Evolutionary conservation across 2,797 vertebrate genomes (phyloP), one percentile per base, ranked within the genome.

Genomic region (Rhinogobio ventralis): DNA sequence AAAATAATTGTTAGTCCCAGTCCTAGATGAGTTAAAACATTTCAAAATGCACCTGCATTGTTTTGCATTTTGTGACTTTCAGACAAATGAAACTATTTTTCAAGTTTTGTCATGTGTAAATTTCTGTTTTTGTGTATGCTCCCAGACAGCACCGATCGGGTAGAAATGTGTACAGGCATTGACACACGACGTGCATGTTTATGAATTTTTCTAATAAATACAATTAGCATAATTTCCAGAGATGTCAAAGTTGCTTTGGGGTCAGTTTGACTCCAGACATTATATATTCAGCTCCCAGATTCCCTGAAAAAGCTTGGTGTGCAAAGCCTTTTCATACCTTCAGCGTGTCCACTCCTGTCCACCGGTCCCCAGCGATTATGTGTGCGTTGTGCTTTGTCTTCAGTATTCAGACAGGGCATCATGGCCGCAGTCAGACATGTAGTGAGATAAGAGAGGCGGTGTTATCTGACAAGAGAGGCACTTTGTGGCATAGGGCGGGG

Each of bases 391-490:
- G 82, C 83, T 76, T 83, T 11, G 67, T 82, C 82, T 89, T 88
- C 75, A 86, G 85, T 85, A 91, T 89, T 87, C 90, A 86, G 88
- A 87, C 84, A 85, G 82, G 66, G 84, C 90, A 85, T 79, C 82
- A 74, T 68, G 80, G 57, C 25, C 83, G 79, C 71, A 66, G 67
- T 89, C 64, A 88, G 90, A 91, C 92, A 78, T 88, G 88, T 80
- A 87, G 73, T 87, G 76, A 64, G 90, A 92, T 91, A 90, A 77
- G 90, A 82, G 60, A 39, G 85, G 81, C 72, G 90, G 80, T 83
- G 82, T 77, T 81, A 74, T 72, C 81, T 86, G 83, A 86, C 79
- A 87, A 64, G 82, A 87, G 82, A 90, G 85, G 86, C 89, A 76
- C 51, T 84, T 73, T 84, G 60, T 74, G 86, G 84, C 85, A 79